Evolutionary conservation across 2,797 vertebrate genomes (phyloP).

Genomic region (Limnodromus scolopaceus): DNA sequence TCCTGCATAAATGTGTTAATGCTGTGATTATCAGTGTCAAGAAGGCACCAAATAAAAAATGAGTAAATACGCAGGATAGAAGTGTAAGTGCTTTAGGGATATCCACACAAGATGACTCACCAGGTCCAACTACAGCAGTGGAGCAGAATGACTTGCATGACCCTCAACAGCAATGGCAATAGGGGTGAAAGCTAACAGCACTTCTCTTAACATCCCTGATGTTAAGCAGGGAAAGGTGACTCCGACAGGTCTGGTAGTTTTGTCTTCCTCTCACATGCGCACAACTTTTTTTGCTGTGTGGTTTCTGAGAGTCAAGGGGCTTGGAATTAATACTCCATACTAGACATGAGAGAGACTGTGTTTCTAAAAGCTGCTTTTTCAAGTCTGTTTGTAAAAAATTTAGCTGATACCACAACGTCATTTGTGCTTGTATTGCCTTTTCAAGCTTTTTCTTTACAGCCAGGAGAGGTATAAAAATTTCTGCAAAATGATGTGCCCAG

Average conservation of each 20-base stretch:
- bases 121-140: neutral
- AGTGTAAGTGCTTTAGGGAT: neutral
- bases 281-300: neutral
- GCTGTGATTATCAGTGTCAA: neutral
- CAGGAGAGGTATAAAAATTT: neutral
- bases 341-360: neutral
- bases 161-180: neutral
- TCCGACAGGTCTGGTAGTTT: neutral
- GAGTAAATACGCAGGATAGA: neutral
- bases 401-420: neutral
- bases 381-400: neutral
- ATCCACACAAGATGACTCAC: neutral
- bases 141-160: neutral
- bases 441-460: neutral
- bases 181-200: neutral
- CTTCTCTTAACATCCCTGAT: accelerated
- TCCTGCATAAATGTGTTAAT: neutral
- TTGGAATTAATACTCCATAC: neutral
- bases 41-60: neutral
- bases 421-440: neutral
- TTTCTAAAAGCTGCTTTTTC: neutral
- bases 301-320: neutral
- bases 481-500: neutral
- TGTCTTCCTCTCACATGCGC: neutral
- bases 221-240: neutral